Evolutionary conservation across 2,888 invertebrate genomes (phyloP), one percentile per base, ranked within the genome.

Genomic region (Metallyticus violacea): DNA sequence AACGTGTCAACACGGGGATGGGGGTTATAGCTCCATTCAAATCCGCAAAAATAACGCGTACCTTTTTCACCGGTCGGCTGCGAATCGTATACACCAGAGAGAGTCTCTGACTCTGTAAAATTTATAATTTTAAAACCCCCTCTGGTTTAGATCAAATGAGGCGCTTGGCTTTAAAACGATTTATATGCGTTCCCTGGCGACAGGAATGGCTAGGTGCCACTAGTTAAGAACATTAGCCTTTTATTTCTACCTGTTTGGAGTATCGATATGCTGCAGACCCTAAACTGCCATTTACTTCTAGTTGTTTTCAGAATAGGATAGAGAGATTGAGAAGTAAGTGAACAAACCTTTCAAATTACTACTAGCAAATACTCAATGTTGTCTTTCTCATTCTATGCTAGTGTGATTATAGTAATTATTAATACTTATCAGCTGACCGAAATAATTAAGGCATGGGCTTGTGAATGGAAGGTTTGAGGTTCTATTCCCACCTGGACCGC

Each of bases 21-120:
- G 79, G 77, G 83, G 28, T 83, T 77, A 28, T 28, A 77, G 25
- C 83, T 77, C 29, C 83, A 77, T 83, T 83, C 77, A 83, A 83
- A 83, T 77, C 77, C 62, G 1, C 83, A 62, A 62, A 62, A 62
- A 62, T 62, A 62, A 62, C 40, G 40, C 40, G 40, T 62, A 62
- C 40, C 40, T 62, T 62, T 62, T 62, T 62, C 40, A 62, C 40
- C 40, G 40, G 9, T 62, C 40, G 40, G 40, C 40, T 62, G 40
- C 40, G 40, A 62, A 62, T 62, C 40, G 40, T 62, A 62, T 62
- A 62, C 40, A 62, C 40, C 22, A 62, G 40, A 62, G 40, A 40
- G 40, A 62, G 40, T 62, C 40, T 22, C 40, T 62, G 40, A 62
- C 40, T 62, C 40, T 62, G 40, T 62, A 62, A 62, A 62, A 62